phyloP scores from a whole-genome alignment of 2,113 vertebrate genomes.

The Urocitellus parryii region DNA sequence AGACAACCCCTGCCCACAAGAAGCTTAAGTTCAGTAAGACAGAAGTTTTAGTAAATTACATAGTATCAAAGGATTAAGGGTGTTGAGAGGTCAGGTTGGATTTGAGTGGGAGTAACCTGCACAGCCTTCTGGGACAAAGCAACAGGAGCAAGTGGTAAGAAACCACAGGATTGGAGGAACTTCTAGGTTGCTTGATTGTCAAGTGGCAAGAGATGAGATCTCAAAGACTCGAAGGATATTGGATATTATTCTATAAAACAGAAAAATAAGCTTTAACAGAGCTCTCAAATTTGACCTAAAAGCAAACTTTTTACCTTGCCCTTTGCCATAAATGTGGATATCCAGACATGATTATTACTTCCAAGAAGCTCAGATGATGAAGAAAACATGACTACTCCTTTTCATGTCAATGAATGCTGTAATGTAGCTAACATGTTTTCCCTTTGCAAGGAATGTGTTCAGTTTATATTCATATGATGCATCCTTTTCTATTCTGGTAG shows the following conservation, averaged over 20 bases:
- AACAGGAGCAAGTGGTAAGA: background rate
- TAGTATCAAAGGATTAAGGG: background rate
- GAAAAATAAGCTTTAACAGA: constrained; percentile 31
- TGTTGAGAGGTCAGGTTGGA: background rate
- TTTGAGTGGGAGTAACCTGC: background rate
- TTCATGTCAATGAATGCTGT: background rate
- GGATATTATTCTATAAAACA: background rate
- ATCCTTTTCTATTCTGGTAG: background rate
- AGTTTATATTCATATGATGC: background rate
- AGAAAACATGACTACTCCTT: background rate
- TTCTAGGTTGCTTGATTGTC: background rate
- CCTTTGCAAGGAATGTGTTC: background rate
- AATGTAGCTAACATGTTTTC: background rate
- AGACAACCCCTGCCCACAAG: background rate
- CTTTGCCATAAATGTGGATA: background rate
- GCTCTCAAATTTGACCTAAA: background rate
- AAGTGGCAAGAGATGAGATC: constrained; percentile 25
- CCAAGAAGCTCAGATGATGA: background rate
- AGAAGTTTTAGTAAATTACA: background rate
- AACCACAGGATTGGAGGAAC: background rate
- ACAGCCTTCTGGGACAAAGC: background rate
- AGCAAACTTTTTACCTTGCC: background rate
- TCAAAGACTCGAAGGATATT: background rate
- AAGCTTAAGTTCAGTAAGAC: background rate
- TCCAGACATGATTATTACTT: background rate